These are phyloP conservation scores for Drosophila mulleri DNA, from an alignment of 2,888 invertebrate genomes.

Conservation along the genomic window DNA sequence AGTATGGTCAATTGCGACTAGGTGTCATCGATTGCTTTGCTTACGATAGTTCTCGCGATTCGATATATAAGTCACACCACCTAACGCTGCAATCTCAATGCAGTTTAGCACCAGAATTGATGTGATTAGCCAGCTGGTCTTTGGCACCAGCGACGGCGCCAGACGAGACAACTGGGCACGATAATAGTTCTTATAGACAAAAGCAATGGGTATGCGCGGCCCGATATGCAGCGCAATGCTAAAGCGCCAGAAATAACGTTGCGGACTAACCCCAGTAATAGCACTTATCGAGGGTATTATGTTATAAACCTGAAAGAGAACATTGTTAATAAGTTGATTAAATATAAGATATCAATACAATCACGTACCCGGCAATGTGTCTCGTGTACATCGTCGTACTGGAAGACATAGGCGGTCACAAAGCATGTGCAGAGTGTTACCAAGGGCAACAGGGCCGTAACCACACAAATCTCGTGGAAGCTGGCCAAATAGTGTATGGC, in stretches of 20 bases:
- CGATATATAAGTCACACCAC: slow-evolving; percentile 96
- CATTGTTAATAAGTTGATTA: not conserved
- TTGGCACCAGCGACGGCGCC: slow-evolving; percentile 74
- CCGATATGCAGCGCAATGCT: slow-evolving; percentile 96
- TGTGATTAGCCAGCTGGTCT: slow-evolving; percentile 88
- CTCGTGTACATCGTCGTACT: slow-evolving; percentile 97
- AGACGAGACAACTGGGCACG: slow-evolving; percentile 86
- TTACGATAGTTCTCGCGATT: slow-evolving; percentile 98
- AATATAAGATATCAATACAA: too few relatives aligned
- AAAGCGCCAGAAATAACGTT: slow-evolving; percentile 96
- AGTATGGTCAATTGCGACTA: not conserved
- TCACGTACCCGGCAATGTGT: slow-evolving; percentile 92
- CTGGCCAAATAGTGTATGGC: slow-evolving; percentile 90
- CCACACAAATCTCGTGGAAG: slow-evolving; percentile 92
- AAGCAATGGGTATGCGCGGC: slow-evolving; percentile 94
- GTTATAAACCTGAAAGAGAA: slow-evolving; percentile 91
- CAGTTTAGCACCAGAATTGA: slow-evolving; percentile 93
- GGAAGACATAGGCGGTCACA: slow-evolving; percentile 94
- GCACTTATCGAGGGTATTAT: slow-evolving; percentile 98
- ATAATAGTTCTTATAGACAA: slow-evolving; percentile 94
- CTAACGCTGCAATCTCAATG: slow-evolving; percentile 93
- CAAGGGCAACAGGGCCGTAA: slow-evolving; percentile 94
- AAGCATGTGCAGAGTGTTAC: slow-evolving; percentile 94
- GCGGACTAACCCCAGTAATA: slow-evolving; percentile 96
- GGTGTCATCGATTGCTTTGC: slow-evolving; percentile 76